phyloP scores from a whole-genome alignment of 2,888 invertebrate species.

The Mimachlamys varia region DNA sequence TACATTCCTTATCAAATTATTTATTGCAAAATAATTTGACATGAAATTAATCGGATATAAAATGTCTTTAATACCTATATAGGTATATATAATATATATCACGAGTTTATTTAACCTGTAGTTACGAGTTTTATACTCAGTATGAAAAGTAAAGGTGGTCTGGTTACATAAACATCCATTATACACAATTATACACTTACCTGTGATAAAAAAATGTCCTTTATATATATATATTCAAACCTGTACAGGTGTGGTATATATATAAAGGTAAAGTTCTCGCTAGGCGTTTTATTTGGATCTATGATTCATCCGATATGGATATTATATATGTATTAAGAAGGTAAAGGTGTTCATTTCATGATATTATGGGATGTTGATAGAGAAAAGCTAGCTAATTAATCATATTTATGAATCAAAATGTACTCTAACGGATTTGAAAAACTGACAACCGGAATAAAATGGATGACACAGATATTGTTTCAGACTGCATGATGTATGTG shows the following conservation, averaged over 20 bases:
- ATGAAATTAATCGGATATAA: neutral
- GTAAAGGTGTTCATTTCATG: neutral
- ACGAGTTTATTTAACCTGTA: neutral
- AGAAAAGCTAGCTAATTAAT: neutral
- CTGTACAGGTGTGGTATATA: neutral
- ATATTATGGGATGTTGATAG: neutral
- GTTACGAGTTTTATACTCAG: neutral
- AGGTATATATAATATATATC: no score
- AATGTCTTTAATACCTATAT: neutral
- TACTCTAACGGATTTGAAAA: neutral
- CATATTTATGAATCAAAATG: neutral
- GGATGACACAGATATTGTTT: neutral
- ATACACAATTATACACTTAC: neutral
- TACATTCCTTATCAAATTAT: neutral
- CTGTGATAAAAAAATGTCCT: neutral
- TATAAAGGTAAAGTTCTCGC: neutral
- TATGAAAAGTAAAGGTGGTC: neutral
- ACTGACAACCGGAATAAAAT: neutral
- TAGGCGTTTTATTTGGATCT: neutral
- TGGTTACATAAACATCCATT: neutral
- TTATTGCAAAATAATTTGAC: neutral
- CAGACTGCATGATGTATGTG: neutral
- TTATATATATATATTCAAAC: neutral
- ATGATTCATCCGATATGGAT: neutral
- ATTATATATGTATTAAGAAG: neutral